These are phyloP conservation scores for Drosophila kikkawai DNA, from an alignment of 1,140 invertebrate species.

Conservation along the genomic window DNA sequence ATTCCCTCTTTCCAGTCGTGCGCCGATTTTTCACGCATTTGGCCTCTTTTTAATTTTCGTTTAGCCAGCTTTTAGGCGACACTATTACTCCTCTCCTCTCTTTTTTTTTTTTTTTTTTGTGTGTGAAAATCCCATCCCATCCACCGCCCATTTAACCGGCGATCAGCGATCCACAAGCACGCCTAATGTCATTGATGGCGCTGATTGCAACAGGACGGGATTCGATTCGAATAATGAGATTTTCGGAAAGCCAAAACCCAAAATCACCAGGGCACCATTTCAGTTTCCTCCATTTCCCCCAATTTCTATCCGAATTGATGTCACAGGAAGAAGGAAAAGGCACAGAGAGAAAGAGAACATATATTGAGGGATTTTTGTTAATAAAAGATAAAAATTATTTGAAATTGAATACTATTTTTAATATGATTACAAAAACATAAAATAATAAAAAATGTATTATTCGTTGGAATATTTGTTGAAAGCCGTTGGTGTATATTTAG, in stretches of 20 bases:
- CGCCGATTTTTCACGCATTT: conserved; percentile 25
- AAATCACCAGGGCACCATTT: conserved; percentile 41
- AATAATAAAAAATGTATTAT: background rate
- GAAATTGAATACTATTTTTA: background rate
- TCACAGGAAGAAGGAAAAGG: background rate
- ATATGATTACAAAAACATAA: background rate
- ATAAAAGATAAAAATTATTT: background rate
- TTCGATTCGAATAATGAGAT: conserved; percentile 56
- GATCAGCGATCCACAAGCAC: conserved; percentile 48
- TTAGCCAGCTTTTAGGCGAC: conserved; percentile 34
- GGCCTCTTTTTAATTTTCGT: conserved; percentile 45
- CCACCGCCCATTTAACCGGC: conserved; percentile 23
- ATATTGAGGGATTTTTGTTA: background rate
- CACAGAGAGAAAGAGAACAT: background rate
- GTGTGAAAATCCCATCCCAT: background rate
- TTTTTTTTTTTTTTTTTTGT: too few relatives aligned
- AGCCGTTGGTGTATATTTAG: background rate
- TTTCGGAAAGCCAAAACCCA: conserved; percentile 34
- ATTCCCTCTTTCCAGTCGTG: background rate
- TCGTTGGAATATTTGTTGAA: background rate
- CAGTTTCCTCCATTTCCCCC: conserved; percentile 5
- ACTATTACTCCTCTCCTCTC: background rate
- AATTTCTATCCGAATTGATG: background rate
- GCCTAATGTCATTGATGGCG: conserved; percentile 47
- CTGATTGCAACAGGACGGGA: conserved; percentile 48